Percentiles rank a stretch among this genome's conserved stretches.
These are phyloP conservation scores for Pogonomyrmex barbatus DNA, from an alignment of 1,140 invertebrate species.

Conservation along the genomic window DNA sequence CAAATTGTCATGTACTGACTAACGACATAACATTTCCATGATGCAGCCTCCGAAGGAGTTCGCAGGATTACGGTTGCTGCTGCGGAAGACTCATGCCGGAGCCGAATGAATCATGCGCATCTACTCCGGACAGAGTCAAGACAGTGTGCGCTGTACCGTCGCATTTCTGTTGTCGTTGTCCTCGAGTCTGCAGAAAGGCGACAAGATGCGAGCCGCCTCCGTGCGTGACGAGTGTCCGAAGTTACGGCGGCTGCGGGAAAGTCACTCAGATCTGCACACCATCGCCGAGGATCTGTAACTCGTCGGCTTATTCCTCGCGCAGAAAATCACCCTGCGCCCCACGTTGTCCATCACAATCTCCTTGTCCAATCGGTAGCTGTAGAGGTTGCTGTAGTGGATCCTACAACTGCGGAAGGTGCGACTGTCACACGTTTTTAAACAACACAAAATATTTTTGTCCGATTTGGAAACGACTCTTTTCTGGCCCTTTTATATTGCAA, in stretches of 20 bases:
- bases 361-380: conserved; percentile 61
- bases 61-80: conserved; percentile 16
- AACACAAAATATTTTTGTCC: not conserved
- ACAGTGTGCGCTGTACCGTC: conserved; percentile 36
- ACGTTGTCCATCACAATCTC: conserved; percentile 63
- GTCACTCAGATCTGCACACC: conserved; percentile 74
- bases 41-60: conserved; percentile 28
- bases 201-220: conserved; percentile 64
- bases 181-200: conserved; percentile 68
- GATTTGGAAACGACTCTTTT: not conserved
- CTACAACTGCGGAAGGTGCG: conserved; percentile 17
- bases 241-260: conserved; percentile 77
- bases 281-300: conserved; percentile 67
- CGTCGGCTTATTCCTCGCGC: conserved; percentile 66
- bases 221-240: conserved; percentile 64
- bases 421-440: not conserved
- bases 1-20: not conserved
- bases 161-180: conserved; percentile 72
- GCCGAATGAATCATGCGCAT: conserved; percentile 44
- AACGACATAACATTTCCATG: not conserved
- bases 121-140: not conserved
- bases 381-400: conserved; percentile 57
- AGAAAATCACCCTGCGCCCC: conserved; percentile 72
- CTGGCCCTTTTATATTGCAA: not conserved
- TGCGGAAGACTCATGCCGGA: not conserved